These are phyloP conservation scores for Platyscapa corneri DNA, from an alignment of 1,140 invertebrate genomes.

Conservation along the genomic window DNA sequence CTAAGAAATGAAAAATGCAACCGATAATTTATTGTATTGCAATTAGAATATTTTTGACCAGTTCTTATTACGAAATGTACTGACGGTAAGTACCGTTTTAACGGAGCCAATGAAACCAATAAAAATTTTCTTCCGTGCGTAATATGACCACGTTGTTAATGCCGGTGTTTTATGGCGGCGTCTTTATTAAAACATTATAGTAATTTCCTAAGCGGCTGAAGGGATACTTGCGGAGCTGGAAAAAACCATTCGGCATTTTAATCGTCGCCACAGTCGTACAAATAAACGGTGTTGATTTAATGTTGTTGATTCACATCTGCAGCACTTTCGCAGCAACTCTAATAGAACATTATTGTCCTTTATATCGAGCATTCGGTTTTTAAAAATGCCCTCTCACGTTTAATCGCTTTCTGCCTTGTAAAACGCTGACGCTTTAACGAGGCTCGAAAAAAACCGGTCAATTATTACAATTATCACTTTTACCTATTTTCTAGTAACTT, in stretches of 20 bases:
- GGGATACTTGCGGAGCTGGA: neutral
- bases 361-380: neutral
- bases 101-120: neutral
- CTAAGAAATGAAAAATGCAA: too few relatives aligned
- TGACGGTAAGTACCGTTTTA: neutral
- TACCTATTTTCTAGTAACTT: too few relatives aligned
- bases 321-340: neutral
- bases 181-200: conserved; percentile 7
- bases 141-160: neutral
- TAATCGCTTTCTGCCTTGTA: too few relatives aligned
- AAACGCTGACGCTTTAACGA: too few relatives aligned
- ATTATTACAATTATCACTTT: too few relatives aligned
- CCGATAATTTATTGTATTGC: neutral
- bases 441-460: too few relatives aligned
- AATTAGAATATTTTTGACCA: neutral
- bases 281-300: neutral
- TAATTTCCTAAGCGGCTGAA: neutral
- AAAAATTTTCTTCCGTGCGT: neutral
- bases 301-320: neutral
- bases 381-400: too few relatives aligned
- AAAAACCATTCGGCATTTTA: neutral
- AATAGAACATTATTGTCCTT: neutral
- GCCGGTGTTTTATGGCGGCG: neutral
- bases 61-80: neutral
- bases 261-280: neutral